These are phyloP conservation scores for Sinocyclocheilus anophthalmus DNA, from an alignment of 2,113 vertebrate species.

Conservation along the genomic window DNA sequence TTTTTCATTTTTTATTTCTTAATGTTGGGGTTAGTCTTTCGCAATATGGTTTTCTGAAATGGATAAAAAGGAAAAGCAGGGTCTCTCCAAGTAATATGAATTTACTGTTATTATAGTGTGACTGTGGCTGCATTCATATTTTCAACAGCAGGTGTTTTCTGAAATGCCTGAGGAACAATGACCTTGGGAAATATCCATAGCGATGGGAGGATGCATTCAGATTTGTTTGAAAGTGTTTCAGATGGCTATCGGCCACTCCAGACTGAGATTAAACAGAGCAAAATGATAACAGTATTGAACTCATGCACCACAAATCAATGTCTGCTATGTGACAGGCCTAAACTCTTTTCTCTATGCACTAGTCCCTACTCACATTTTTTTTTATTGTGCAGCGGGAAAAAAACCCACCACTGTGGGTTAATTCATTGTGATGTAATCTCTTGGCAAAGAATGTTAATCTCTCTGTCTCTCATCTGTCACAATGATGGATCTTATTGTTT, in stretches of 20 bases:
- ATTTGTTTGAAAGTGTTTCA: conserved; percentile 45
- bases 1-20: not conserved
- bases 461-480: conserved; percentile 58
- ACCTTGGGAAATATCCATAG: conserved; percentile 60
- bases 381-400: not conserved
- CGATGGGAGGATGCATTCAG: conserved; percentile 26
- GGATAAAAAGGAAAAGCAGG: conserved; percentile 52
- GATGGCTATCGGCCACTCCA: conserved; percentile 48
- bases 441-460: conserved; percentile 60
- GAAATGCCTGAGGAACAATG: conserved; percentile 57
- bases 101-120: conserved; percentile 46
- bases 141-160: conserved; percentile 49
- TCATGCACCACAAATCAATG: conserved; percentile 39
- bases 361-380: conserved; percentile 8
- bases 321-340: conserved; percentile 21
- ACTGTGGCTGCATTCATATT: conserved; percentile 54
- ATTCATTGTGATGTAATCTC: conserved; percentile 55
- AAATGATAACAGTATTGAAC: conserved; percentile 46
- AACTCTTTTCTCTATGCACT: conserved; percentile 14
- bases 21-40: not conserved
- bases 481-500: conserved; percentile 70
- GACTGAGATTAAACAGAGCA: conserved; percentile 36
- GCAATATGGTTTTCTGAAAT: conserved; percentile 10
- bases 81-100: conserved; percentile 55
- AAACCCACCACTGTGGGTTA: conserved; percentile 1